phyloP scores from a whole-genome alignment of 1,140 invertebrate species.

The Daktulosphaira vitifoliae region DNA sequence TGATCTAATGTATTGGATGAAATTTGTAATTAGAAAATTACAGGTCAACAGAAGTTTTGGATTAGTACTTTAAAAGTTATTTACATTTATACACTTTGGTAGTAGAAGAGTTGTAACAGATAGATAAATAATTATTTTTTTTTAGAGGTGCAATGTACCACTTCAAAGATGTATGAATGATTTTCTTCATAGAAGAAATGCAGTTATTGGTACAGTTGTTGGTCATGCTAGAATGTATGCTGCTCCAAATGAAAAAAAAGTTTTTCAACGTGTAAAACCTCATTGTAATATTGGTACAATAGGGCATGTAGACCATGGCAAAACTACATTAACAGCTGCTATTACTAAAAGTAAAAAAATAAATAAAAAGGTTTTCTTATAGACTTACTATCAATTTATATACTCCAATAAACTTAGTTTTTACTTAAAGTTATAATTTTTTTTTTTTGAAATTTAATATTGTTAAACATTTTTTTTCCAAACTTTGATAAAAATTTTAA shows the following conservation, averaged over 20 bases:
- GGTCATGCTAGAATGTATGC: slow-evolving; percentile 23
- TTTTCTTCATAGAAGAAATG: neutral
- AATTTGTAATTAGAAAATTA: too few species aligned
- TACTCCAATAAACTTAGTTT: neutral
- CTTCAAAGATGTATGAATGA: slow-evolving; percentile 13
- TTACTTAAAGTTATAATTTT: neutral
- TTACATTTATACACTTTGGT: too few species aligned
- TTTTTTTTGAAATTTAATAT: neutral
- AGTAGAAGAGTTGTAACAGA: too few species aligned
- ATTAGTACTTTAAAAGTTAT: too few species aligned
- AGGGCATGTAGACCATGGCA: slow-evolving; percentile 99
- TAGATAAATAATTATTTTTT: neutral
- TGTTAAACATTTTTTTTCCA: neutral
- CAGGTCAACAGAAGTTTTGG: too few species aligned
- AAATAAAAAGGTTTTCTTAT: neutral
- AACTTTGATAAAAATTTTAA: too few species aligned
- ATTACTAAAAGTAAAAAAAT: slow-evolving; percentile 75
- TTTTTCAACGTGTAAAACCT: slow-evolving; percentile 74
- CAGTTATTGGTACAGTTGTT: neutral
- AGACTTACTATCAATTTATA: neutral
- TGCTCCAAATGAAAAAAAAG: slow-evolving; percentile 56
- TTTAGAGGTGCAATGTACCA: slow-evolving; percentile 8
- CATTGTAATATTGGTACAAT: slow-evolving; percentile 98
- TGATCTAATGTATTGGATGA: too few species aligned
- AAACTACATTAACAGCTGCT: slow-evolving; percentile 97